Evolutionary conservation across 2,113 vertebrate species (phyloP).

Genomic region (Cardinalis cardinalis): DNA sequence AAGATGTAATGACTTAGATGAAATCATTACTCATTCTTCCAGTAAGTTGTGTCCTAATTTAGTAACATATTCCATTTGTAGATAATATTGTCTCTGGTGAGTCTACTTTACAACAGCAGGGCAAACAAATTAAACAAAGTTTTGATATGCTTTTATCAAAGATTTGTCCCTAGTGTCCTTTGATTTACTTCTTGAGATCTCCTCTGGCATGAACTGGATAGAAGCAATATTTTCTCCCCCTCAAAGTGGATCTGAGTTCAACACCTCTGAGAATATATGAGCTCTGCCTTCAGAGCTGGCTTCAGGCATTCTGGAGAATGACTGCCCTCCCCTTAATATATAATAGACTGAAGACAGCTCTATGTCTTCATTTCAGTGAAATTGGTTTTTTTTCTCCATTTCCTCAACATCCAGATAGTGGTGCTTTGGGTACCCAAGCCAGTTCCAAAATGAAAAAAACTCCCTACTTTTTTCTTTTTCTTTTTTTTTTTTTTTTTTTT

Average conservation of each 20-base stretch:
- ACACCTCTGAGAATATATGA: slow-evolving; percentile 39
- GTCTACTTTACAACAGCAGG: slow-evolving; percentile 24
- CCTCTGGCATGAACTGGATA: neutral
- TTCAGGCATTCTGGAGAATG: slow-evolving; percentile 35
- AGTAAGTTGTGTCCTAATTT: slow-evolving; percentile 20
- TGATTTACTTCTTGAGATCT: slow-evolving; percentile 24
- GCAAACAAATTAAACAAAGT: slow-evolving; percentile 39
- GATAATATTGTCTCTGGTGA: neutral
- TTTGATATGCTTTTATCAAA: slow-evolving; percentile 5
- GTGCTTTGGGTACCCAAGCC: neutral
- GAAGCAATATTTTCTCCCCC: slow-evolving; percentile 15
- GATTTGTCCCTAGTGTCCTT: slow-evolving; percentile 6
- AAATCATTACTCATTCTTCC: slow-evolving; percentile 18
- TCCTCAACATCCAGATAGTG: neutral
- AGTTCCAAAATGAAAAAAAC: neutral
- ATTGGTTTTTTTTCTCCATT: neutral
- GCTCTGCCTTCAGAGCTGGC: slow-evolving; percentile 28
- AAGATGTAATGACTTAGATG: slow-evolving; percentile 10
- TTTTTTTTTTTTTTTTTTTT: neutral
- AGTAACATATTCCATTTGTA: slow-evolving; percentile 27
- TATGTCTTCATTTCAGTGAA: slow-evolving; percentile 1
- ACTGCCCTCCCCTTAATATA: neutral
- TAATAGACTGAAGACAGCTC: slow-evolving; percentile 1
- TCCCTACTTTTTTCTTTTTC: neutral
- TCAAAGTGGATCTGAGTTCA: slow-evolving; percentile 9